Base-by-base conservation (phyloP, 2,888 invertebrate genomes). In the Drosophila sordidula region DNA sequence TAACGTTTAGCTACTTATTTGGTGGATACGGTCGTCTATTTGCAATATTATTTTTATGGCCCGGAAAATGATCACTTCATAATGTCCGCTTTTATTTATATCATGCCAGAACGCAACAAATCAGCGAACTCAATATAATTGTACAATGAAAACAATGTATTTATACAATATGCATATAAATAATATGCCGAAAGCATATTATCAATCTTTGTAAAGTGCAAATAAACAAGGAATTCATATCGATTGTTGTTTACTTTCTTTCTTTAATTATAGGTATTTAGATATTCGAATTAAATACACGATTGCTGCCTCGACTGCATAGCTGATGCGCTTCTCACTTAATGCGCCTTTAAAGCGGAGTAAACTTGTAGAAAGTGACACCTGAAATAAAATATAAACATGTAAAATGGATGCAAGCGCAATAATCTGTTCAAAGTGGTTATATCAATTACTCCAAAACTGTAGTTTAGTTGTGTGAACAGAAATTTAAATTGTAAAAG, bases 351-450 rank as follows among this genome's bases (percentile, higher is more conserved):
- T 34, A 34, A 34, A 80, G 55, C 34, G 78, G 83, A 6, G 80
- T 90, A 58, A 90, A 90, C 63, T 90, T 89, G 71, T 79, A 90
- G 75, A 90, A 90, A 61, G 68, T 90, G 3, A 90, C 89, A 56
- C 90, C 90, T 90, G 14, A 68, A 57, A 49, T 4, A 22, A 16
- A 38, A 46, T 0, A 22, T 1, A 18, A 25, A 39, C 4, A 4
- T 6, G 25, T 26, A 26, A 14, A n/a, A 36, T 6, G 9, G 6
- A 2, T 38, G 2, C 2, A 14, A 8, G 6, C 1, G 12, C 22
- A 26, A 44, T 26, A 44, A 26, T 26, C 14, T 45, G 44, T 45
- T 45, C 26, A 45, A 26, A 44, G 44, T 0, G 5, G 8, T 2
- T 18, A 18, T 18, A n/a, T n/a, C n/a, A n/a, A n/a, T n/a, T n/a